Base-by-base conservation (phyloP, 1,140 invertebrate species). In the Drosophila jambulina region DNA sequence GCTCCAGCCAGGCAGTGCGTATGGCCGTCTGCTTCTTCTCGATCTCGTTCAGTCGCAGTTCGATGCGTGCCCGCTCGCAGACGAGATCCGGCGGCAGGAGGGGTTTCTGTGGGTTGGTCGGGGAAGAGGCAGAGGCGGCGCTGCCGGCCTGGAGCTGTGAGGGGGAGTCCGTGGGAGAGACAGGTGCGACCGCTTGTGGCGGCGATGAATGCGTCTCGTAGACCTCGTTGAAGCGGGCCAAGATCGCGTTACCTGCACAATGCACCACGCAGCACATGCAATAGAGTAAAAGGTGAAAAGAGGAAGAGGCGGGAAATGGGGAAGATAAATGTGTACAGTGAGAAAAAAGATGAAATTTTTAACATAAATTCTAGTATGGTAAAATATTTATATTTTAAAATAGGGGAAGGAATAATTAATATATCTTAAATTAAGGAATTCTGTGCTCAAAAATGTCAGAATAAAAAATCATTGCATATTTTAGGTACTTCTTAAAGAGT, bases 11-110 rank as follows among this genome's bases (percentile, higher is more conserved):
- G 21, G 93, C 95, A n/a, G 93, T 94, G 78, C 94, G 94, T 38
- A 95, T 94, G 80, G 94, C 94, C 23, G 94, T 94, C 91, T 95
- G 94, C 75, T 95, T 95, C 40, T 93, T 93, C 82, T 95, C 94
- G 21, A 96, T 93, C 34, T 93, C 93, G 70, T 95, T 94, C n/a
- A 95, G 81, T 3, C 95, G 91, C 34, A 93, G 87, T 59, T 95
- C 94, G 49, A 95, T 94, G 75, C 93, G 91, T 81, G 94, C 93
- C 19, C 95, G 93, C 1, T 95, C 95, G 63, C 95, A 95, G 43
- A 94, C 80, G 21, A 94, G 93, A 78, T 96, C 95, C 78, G 95
- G 95, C 0, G 95, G 94, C 48, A 92, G 34, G 93, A 48, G 53
- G n/a, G 76, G 81, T 49, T 77, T 88, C 23, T 17, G 69, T 32